Evolutionary conservation across 2,113 vertebrate species (phyloP).

Genomic region (Todiramphus chloris): DNA sequence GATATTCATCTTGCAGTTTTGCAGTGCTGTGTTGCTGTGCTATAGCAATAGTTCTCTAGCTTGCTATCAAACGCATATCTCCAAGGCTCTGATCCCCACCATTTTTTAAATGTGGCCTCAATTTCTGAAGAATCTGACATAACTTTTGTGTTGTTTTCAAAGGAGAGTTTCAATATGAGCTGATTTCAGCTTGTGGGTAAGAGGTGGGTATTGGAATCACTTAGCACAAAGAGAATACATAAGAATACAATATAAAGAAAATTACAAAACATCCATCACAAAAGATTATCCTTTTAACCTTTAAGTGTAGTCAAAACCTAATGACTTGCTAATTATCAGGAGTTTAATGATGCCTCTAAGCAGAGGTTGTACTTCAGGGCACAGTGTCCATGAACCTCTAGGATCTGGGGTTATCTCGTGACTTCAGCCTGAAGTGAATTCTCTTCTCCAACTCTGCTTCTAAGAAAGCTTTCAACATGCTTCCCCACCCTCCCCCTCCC

Average conservation of each 20-base stretch:
- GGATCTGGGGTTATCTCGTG: background rate
- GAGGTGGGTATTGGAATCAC: background rate
- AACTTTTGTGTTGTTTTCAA: slow-evolving; percentile 11
- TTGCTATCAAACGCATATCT: background rate
- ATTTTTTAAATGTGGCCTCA: background rate
- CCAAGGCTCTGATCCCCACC: background rate
- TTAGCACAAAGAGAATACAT: slow-evolving; percentile 37
- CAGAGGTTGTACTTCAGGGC: background rate
- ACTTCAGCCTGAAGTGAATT: slow-evolving; percentile 46
- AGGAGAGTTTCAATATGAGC: background rate
- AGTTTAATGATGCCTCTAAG: slow-evolving; percentile 58
- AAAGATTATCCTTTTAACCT: slow-evolving; percentile 52
- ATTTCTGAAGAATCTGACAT: background rate
- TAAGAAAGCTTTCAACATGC: slow-evolving; percentile 19
- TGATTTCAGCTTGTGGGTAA: slow-evolving; percentile 11
- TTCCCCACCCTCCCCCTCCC: background rate
- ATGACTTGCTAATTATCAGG: slow-evolving; percentile 39
- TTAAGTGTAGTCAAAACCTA: slow-evolving; percentile 59
- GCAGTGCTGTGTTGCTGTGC: background rate
- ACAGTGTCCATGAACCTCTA: background rate
- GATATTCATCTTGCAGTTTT: background rate
- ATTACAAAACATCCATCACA: slow-evolving; percentile 31
- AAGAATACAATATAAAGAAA: slow-evolving; percentile 25
- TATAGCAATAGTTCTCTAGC: background rate
- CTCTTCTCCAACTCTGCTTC: background rate